Evolutionary conservation across 2,113 vertebrate species (phyloP), one percentile per base, ranked within the genome.

Genomic region (Passer montanus): DNA sequence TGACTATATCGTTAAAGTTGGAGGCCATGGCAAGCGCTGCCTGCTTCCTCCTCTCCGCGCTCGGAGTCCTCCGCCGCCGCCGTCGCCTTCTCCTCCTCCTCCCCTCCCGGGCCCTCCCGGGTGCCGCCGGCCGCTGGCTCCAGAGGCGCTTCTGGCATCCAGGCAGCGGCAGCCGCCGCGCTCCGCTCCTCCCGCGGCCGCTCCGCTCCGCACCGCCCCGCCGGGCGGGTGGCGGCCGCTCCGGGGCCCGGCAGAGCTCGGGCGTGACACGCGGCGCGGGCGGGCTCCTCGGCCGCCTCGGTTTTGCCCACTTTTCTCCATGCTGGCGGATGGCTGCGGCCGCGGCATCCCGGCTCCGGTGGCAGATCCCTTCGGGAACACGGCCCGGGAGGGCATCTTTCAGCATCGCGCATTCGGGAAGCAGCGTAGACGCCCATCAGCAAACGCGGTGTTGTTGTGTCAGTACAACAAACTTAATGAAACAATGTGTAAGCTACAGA

Each of bases 1-100:
- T 99, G 95, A 99, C 99, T 97, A 99, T 99, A 96, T 99, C 99
- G 97, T 99, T 99, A 98, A 99, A 99, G 99, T 99, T 99, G 97
- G 99, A 99, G 98, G 99, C 99, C 99, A 99, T 99, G 97, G 98
- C 97, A 89, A 92, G 95, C 63, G 95, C 95, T 80, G 90, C 35
- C 85, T 80, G 89, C 73, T 93, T 94, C 92, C 84, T 87, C 55
- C 41, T 28, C 83, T 76, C 39, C 33, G 56, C 60, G 27, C 67
- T 6, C 68, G 31, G 63, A 90, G 75, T 86, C 89, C 19, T 53
- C 46, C 49, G 4, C 62, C 33, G 13, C 73, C 53, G 16, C 84
- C 33, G 8, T 3, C 24, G 7, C 59, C 60, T 14, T 59, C 31
- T 6, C 64, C 24, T 7, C 89, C 31, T 37, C 60, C 31, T 15